These are phyloP conservation scores for Trachythela sp. DNA, from an alignment of 64 coral and sea anemone species.

Conservation along the genomic window DNA sequence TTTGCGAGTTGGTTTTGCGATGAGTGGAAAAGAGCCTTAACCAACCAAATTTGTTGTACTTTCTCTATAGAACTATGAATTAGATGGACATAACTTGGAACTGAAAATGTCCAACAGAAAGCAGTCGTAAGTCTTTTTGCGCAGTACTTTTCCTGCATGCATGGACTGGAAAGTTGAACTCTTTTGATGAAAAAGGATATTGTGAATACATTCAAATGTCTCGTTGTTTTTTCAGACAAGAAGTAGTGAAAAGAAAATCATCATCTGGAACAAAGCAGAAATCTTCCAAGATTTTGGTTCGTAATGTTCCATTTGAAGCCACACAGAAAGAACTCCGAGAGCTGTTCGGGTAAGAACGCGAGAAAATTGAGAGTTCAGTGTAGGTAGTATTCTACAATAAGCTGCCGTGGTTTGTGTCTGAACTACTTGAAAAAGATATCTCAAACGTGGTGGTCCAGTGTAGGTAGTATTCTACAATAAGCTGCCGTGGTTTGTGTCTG, in stretches of 20 bases:
- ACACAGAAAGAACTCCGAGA: conserved; percentile 74
- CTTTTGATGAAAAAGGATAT: background rate
- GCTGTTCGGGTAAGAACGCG: conserved; percentile 69
- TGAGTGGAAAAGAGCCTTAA: too few species aligned
- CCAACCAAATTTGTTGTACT: background rate
- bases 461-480: too few species aligned
- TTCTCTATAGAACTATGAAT: conserved; percentile 49
- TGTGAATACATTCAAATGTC: background rate
- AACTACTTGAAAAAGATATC: too few species aligned
- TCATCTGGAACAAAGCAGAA: conserved; percentile 63
- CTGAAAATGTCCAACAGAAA: conserved; percentile 80
- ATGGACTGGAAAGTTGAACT: background rate
- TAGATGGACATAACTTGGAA: conserved; percentile 75
- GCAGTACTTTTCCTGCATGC: background rate
- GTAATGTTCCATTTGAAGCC: conserved; percentile 97
- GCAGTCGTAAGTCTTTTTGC: conserved; percentile 26
- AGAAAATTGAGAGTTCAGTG: background rate
- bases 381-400: background rate
- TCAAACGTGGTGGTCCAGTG: too few species aligned
- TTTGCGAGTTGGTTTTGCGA: too few species aligned
- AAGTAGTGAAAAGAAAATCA: conserved; percentile 42
- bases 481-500: too few species aligned
- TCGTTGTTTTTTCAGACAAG: conserved; percentile 28
- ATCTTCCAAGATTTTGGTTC: conserved; percentile 88
- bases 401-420: background rate